A percentile compares a stretch with the other conserved stretches of the same genome.
phyloP scores from a whole-genome alignment of 2,888 invertebrate species.

The Drosophila demipolita region DNA sequence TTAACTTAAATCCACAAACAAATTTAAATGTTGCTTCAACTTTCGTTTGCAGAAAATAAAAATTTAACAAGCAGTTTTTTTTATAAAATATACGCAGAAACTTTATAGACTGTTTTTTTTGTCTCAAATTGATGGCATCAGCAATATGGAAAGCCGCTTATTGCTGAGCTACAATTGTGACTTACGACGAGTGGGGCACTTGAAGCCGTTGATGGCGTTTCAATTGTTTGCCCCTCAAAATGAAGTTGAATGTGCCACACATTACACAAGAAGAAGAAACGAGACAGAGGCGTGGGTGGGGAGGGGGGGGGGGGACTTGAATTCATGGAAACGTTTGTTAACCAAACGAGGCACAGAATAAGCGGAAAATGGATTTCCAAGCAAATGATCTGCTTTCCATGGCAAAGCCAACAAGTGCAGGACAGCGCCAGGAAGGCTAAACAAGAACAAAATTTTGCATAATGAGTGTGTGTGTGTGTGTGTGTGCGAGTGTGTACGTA shows the following conservation, averaged over 20 bases:
- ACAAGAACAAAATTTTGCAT: constrained; percentile 46
- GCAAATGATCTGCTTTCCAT: constrained; percentile 77
- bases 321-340: constrained; percentile 38
- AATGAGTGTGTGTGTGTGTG: constrained; percentile 16
- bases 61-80: background rate
- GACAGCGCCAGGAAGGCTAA: constrained; percentile 27
- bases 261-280: background rate
- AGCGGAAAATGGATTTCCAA: constrained; percentile 81
- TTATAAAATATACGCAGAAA: background rate
- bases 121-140: background rate
- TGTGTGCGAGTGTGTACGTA: constrained; percentile 9
- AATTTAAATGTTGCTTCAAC: background rate
- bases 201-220: constrained; percentile 20
- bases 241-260: constrained; percentile 36
- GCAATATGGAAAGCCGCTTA: constrained; percentile 6
- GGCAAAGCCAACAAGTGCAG: constrained; percentile 30
- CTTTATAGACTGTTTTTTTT: constrained; percentile 1
- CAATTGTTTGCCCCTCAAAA: constrained; percentile 42
- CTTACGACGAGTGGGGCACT: constrained; percentile 5
- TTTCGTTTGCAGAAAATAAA: background rate
- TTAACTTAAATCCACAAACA: background rate
- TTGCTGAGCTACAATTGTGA: background rate
- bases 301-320: background rate
- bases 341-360: constrained; percentile 60
- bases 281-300: background rate